Evolutionary conservation across 1,140 invertebrate species (phyloP).

Genomic region (Patella vulgata): DNA sequence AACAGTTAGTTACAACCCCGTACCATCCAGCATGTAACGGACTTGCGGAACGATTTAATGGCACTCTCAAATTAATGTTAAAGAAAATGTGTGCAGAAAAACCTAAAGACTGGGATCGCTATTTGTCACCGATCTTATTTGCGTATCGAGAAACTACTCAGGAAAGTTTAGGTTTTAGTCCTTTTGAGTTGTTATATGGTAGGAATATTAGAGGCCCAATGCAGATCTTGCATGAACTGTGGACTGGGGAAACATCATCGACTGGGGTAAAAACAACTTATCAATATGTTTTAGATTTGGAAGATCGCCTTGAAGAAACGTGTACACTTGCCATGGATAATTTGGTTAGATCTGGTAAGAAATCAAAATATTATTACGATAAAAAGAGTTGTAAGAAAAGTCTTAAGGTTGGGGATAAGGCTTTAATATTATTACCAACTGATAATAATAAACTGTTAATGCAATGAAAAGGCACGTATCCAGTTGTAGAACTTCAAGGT

Average conservation of each 20-base stretch:
- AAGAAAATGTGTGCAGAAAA: conserved; percentile 41
- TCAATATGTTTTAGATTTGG: conserved; percentile 39
- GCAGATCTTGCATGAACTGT: conserved; percentile 36
- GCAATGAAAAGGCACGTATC: conserved; percentile 25
- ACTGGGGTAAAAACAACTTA: conserved; percentile 33
- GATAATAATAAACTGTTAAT: conserved; percentile 27
- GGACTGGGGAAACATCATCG: conserved; percentile 28
- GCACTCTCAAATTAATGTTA: conserved; percentile 33
- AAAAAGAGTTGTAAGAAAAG: conserved; percentile 7
- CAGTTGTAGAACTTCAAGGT: conserved; percentile 5
- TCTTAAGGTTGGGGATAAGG: conserved; percentile 27
- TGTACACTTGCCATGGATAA: conserved; percentile 22
- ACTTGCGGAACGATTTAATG: conserved; percentile 22
- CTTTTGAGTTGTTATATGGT: conserved; percentile 52
- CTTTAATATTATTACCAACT: conserved; percentile 22
- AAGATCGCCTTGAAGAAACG: conserved; percentile 18
- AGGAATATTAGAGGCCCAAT: conserved; percentile 40
- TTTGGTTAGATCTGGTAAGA: not conserved
- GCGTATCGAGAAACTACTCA: conserved; percentile 43
- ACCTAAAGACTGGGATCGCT: conserved; percentile 53
- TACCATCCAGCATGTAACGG: conserved; percentile 33
- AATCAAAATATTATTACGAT: conserved; percentile 13
- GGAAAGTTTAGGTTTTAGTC: conserved; percentile 39
- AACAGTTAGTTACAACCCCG: conserved; percentile 12
- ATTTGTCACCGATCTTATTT: conserved; percentile 44